These are phyloP conservation scores for Dreissena rostriformis DNA, from an alignment of 1,140 invertebrate genomes.

Conservation along the genomic window DNA sequence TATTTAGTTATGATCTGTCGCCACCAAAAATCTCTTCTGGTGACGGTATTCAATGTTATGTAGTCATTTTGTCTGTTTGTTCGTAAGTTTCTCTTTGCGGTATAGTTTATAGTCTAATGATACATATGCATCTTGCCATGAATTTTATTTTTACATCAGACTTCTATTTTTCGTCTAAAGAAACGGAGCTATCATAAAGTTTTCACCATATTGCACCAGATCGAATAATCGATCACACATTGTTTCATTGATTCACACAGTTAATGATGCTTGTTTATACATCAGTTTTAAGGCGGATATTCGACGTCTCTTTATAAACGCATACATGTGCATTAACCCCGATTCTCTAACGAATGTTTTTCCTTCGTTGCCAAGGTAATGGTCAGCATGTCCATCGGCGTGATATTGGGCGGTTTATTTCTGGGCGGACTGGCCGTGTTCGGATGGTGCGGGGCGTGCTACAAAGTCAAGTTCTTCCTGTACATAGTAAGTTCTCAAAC, in stretches of 20 bases:
- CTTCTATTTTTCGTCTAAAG: too few relatives aligned
- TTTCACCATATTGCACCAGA: background rate
- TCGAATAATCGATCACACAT: background rate
- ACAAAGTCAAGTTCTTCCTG: conserved; percentile 59
- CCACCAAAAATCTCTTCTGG: background rate
- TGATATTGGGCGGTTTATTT: conserved; percentile 58
- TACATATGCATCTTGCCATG: too few relatives aligned
- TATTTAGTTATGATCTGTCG: background rate
- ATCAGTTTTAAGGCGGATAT: background rate
- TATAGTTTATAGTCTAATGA: too few relatives aligned
- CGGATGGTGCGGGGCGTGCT: conserved; percentile 65
- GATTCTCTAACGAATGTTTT: background rate
- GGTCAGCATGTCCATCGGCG: background rate
- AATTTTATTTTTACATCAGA: too few relatives aligned
- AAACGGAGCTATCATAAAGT: background rate
- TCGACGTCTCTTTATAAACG: too few relatives aligned
- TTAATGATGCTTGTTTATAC: background rate
- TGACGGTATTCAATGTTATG: background rate
- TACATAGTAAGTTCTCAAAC: conserved; percentile 55
- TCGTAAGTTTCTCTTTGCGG: too few relatives aligned
- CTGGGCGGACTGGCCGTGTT: conserved; percentile 59
- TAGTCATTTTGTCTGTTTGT: too few relatives aligned
- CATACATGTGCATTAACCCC: background rate
- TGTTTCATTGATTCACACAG: background rate
- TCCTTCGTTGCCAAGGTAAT: background rate